Evolutionary conservation across 2,888 invertebrate species (phyloP).

Genomic region (Mayetiola destructor): DNA sequence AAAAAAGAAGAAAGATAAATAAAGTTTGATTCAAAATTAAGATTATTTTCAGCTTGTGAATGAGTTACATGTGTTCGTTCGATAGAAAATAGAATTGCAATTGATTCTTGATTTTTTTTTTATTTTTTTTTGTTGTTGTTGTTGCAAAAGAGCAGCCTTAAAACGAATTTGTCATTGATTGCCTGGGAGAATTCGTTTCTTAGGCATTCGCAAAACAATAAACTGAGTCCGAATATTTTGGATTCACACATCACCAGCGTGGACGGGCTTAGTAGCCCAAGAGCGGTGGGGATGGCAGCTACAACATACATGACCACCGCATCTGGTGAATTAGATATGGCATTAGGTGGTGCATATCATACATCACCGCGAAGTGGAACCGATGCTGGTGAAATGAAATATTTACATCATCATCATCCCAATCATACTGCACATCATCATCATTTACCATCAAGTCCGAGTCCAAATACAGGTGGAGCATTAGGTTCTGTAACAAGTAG

Average conservation of each 20-base stretch:
- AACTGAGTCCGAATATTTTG: slow-evolving; percentile 39
- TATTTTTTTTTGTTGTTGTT: too few relatives aligned
- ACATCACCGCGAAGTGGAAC: slow-evolving; percentile 69
- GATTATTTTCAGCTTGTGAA: too few relatives aligned
- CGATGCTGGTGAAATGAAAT: slow-evolving; percentile 90
- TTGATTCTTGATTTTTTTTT: too few relatives aligned
- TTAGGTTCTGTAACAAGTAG: slow-evolving; percentile 32
- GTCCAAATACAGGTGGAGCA: slow-evolving; percentile 39
- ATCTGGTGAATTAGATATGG: slow-evolving; percentile 60
- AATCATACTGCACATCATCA: slow-evolving; percentile 43
- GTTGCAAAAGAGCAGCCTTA: too few relatives aligned
- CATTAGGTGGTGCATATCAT: slow-evolving; percentile 67
- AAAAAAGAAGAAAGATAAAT: not conserved
- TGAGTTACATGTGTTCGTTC: too few relatives aligned
- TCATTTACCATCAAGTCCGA: slow-evolving; percentile 52
- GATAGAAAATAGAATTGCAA: too few relatives aligned
- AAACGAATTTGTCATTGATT: too few relatives aligned
- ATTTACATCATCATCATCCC: slow-evolving; percentile 77
- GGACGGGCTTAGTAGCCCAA: slow-evolving; percentile 41
- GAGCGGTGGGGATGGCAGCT: slow-evolving; percentile 84
- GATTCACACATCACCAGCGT: slow-evolving; percentile 40
- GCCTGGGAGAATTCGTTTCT: too few relatives aligned
- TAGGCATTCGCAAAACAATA: slow-evolving; percentile 36
- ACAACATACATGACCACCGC: slow-evolving; percentile 89
- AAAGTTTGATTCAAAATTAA: too few relatives aligned